phyloP scores from a whole-genome alignment of 1,140 invertebrate species.

The Drosophila sp. region DNA sequence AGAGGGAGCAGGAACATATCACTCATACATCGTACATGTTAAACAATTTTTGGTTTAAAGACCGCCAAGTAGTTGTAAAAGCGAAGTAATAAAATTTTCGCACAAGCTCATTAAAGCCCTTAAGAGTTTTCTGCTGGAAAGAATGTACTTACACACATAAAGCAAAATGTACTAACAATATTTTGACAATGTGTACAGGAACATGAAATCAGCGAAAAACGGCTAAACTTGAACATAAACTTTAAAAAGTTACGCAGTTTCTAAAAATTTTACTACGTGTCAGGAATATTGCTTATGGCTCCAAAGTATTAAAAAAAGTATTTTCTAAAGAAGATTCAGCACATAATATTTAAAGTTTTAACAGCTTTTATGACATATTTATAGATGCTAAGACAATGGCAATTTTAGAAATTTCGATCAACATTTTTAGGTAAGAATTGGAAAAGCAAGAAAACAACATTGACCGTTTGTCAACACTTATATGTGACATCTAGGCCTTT shows the following conservation, averaged over 20 bases:
- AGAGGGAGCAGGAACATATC: slow-evolving; percentile 32
- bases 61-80: slow-evolving; percentile 38
- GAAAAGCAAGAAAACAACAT: too few species aligned
- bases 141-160: slow-evolving; percentile 36
- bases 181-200: slow-evolving; percentile 26
- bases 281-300: neutral
- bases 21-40: slow-evolving; percentile 52
- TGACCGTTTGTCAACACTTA: too few species aligned
- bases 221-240: slow-evolving; percentile 5
- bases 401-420: too few species aligned
- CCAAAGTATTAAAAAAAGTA: neutral
- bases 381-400: too few species aligned
- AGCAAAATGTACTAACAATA: slow-evolving; percentile 37
- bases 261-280: neutral
- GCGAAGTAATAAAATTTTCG: slow-evolving; percentile 3
- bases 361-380: too few species aligned
- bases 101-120: slow-evolving; percentile 39
- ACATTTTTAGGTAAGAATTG: too few species aligned
- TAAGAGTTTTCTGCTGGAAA: slow-evolving; percentile 29
- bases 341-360: too few species aligned
- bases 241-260: neutral
- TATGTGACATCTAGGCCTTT: too few species aligned
- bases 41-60: slow-evolving; percentile 40
- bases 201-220: neutral
- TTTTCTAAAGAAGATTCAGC: too few species aligned